These are phyloP conservation scores for Trachelus tabidus DNA, from an alignment of 2,888 invertebrate genomes.

Conservation along the genomic window DNA sequence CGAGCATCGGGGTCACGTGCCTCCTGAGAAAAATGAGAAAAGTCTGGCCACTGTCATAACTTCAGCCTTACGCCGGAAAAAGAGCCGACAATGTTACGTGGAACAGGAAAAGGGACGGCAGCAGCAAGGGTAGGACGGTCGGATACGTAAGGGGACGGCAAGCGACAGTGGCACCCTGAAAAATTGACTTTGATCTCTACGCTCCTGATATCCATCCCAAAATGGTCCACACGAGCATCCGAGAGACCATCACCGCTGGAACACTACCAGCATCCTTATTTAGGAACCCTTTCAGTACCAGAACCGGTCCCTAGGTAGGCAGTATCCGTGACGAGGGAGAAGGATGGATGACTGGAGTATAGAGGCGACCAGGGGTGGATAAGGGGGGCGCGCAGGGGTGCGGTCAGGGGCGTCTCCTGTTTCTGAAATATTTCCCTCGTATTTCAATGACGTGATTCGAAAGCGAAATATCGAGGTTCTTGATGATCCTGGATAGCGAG, in stretches of 20 bases:
- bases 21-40: slow-evolving; percentile 3
- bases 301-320: not conserved
- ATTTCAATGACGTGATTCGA: slow-evolving; percentile 25
- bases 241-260: not conserved
- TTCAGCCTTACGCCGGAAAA: not conserved
- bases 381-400: not conserved
- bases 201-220: not conserved
- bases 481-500: slow-evolving; percentile 13
- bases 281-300: not conserved
- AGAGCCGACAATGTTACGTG: not conserved
- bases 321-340: not conserved
- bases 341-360: not conserved
- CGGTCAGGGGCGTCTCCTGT: slow-evolving; percentile 11
- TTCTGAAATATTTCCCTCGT: slow-evolving; percentile 22
- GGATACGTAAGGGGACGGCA: not conserved
- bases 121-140: not conserved
- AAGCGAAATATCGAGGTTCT: slow-evolving; percentile 19
- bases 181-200: not conserved
- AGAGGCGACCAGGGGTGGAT: not conserved
- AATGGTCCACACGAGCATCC: not conserved
- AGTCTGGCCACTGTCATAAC: slow-evolving; percentile 4
- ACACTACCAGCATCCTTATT: not conserved
- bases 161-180: not conserved
- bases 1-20: slow-evolving; percentile 4
- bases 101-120: not conserved